Percentiles rank a stretch among this genome's conserved stretches.
phyloP scores from a whole-genome alignment of 2,797 vertebrate species.

The Sciurus vulgaris region DNA sequence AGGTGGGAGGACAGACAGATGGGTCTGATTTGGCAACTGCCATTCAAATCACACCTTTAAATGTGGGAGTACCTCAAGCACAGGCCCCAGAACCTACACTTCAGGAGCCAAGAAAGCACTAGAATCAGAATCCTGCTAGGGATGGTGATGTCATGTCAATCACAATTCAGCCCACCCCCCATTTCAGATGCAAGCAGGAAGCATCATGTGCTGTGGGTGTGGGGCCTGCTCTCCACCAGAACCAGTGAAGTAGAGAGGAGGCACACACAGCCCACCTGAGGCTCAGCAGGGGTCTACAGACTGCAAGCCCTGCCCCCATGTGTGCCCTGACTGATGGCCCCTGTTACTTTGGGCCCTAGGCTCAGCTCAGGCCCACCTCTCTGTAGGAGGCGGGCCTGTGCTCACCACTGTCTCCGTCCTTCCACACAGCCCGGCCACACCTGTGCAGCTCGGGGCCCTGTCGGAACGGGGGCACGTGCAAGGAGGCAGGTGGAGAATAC shows the following conservation, averaged over 20 bases:
- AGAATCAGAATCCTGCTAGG: too few species aligned
- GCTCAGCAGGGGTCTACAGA: not conserved
- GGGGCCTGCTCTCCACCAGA: not conserved
- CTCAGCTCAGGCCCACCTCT: not conserved
- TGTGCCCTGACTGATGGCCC: too few species aligned
- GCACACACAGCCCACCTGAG: accelerated
- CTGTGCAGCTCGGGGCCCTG: constrained; percentile 95
- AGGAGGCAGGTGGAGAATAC: constrained; percentile 93
- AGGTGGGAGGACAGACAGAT: too few species aligned
- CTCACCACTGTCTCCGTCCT: not conserved
- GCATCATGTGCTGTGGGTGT: accelerated
- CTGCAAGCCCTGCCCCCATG: not conserved
- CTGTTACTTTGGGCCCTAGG: not conserved
- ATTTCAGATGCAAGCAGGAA: not conserved
- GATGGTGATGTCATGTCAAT: too few species aligned
- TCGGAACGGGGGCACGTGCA: constrained; percentile 97
- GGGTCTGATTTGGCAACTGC: not conserved
- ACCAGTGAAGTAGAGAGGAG: not conserved
- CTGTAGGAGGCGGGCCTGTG: not conserved
- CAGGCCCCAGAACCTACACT: not conserved
- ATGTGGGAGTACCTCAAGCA: too few species aligned
- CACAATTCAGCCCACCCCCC: too few species aligned
- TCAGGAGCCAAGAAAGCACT: not conserved
- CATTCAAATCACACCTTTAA: not conserved
- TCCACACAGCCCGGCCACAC: constrained; percentile 93